Conservation (phyloP, 1,140 invertebrate genomes). For the Myzus persicae region DNA sequence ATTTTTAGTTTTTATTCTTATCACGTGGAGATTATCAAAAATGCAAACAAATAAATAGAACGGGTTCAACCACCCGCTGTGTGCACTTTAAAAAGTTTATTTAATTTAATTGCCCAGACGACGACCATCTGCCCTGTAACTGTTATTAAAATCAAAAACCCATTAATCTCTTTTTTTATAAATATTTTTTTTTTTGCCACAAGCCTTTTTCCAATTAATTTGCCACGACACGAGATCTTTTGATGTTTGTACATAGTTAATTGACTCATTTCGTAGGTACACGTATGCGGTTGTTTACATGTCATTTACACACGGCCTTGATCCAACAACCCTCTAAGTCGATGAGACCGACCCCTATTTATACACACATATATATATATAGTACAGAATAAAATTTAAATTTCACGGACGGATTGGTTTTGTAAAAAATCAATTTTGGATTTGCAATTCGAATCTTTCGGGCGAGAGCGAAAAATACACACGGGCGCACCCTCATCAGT, state of each 20-base stretch:
- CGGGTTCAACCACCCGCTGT: neutral
- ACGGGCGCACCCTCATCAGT: neutral
- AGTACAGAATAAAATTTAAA: slow-evolving; percentile 32
- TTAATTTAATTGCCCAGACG: neutral
- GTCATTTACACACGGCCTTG: slow-evolving; percentile 44
- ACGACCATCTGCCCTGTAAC: neutral
- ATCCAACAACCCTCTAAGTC: slow-evolving; percentile 39
- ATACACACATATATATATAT: neutral
- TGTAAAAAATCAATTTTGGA: slow-evolving; percentile 53
- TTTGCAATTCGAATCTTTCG: slow-evolving; percentile 54
- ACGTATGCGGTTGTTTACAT: slow-evolving; percentile 37
- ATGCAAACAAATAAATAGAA: neutral
- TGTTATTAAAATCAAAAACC: slow-evolving; percentile 9
- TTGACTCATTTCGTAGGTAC: slow-evolving; percentile 55
- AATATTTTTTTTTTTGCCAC: neutral
- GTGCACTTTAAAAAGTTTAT: neutral
- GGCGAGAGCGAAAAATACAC: slow-evolving; percentile 19
- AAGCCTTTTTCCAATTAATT: slow-evolving; percentile 21
- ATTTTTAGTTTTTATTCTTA: neutral
- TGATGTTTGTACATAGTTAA: slow-evolving; percentile 53
- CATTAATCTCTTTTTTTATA: neutral
- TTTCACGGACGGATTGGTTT: slow-evolving; percentile 51
- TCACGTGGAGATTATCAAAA: neutral
- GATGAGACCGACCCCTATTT: neutral
- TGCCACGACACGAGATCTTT: slow-evolving; percentile 3